These are phyloP conservation scores for Drosophila arizonae DNA, from an alignment of 1,140 invertebrate genomes.

Conservation along the genomic window DNA sequence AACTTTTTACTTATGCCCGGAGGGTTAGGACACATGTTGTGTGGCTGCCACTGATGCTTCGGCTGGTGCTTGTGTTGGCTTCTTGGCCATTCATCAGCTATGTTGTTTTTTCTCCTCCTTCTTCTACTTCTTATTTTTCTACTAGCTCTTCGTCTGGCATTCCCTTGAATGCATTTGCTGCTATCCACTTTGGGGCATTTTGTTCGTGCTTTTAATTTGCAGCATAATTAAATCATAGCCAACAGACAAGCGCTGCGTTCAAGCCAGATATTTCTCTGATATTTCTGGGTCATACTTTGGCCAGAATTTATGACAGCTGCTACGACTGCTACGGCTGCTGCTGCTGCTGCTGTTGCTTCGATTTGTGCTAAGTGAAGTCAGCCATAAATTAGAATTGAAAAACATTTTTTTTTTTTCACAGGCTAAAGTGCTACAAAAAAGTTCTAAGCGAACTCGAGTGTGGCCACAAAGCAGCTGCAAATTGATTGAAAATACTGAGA, in stretches of 20 bases:
- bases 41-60: conserved; percentile 11
- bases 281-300: conserved; percentile 56
- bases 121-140: background rate
- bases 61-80: conserved; percentile 17
- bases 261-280: conserved; percentile 1
- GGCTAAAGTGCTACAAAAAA: conserved; percentile 9
- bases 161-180: conserved; percentile 32
- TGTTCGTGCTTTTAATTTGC: conserved; percentile 68
- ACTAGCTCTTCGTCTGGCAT: background rate
- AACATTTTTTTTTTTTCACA: conserved; percentile 4
- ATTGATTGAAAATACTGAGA: conserved; percentile 1
- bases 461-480: conserved; percentile 6
- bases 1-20: conserved; percentile 36
- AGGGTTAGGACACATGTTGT: conserved; percentile 49
- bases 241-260: conserved; percentile 18
- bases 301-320: conserved; percentile 65
- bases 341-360: conserved; percentile 39
- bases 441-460: conserved; percentile 16
- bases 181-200: conserved; percentile 33
- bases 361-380: conserved; percentile 65
- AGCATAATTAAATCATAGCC: conserved; percentile 70
- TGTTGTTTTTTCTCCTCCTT: conserved; percentile 18
- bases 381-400: conserved; percentile 62
- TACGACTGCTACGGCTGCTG: conserved; percentile 5
- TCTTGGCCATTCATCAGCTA: conserved; percentile 56